Evolutionary conservation across 1,140 invertebrate species (phyloP), one percentile per base, ranked within the genome.

Genomic region (Drosophila eugracilis): DNA sequence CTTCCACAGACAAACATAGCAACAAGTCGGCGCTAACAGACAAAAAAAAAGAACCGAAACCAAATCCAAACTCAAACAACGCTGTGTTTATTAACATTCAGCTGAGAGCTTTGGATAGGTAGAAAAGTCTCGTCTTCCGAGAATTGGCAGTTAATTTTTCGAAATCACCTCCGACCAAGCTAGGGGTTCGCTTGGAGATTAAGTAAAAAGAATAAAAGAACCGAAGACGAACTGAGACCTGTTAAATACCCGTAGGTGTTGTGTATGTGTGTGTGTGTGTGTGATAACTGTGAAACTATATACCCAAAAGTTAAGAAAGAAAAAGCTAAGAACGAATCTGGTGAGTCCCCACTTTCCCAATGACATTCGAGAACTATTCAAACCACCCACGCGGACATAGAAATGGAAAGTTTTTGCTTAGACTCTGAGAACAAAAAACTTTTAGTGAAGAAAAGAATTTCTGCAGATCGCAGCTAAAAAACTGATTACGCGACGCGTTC

Each of bases 131-230:
- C 52, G 60, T 53, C 58, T 48, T 90, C 86, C 78, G 55, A 81
- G 86, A 90, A 90, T 83, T 90, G 86, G 88, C 86, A 77, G 86
- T 90, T 90, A 90, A 83, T 77, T 90, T 90, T 90, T 70, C 66
- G 55, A 89, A 69, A 69, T 69, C 65, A 69, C 63, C 60, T 52
- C 45, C 45, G 45, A 83, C 62, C 73, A 41, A 73, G 59, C 72
- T n/a, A n/a, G n/a, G n/a, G n/a, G n/a, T n/a, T n/a, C n/a, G n/a
- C n/a, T n/a, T n/a, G n/a, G 21, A 57, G 21, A 37, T 24, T 53
- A 62, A 48, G 41, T n/a, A 60, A 19, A 24, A 74, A 59, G 63
- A 47, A 67, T 54, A 42, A 78, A 63, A 71, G 37, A 63, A 62
- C 58, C 54, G 39, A 49, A 47, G 39, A 55, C 41, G 48, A 30